Percentiles rank a stretch among this genome's conserved stretches.
Conservation (phyloP, 2,797 vertebrate species). For the Pachyuromys duprasi region DNA sequence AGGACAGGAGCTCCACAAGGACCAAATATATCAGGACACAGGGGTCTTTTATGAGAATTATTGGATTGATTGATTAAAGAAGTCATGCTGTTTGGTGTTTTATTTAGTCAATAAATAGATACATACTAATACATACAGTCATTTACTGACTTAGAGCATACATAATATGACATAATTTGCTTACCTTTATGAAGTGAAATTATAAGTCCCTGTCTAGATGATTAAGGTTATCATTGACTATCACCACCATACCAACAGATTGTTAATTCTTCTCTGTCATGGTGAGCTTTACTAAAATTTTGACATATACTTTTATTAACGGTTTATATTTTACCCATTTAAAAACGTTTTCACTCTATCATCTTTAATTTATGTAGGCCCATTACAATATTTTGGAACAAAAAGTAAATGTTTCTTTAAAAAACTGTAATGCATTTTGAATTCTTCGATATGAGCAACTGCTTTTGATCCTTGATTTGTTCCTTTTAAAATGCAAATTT, state of each 20-base stretch:
- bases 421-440: conserved; percentile 86
- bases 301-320: conserved; percentile 77
- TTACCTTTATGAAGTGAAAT: conserved; percentile 76
- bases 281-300: conserved; percentile 67
- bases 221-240: conserved; percentile 76
- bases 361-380: conserved; percentile 61
- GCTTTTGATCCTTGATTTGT: conserved; percentile 87
- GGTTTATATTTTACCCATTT: conserved; percentile 79
- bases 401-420: conserved; percentile 79
- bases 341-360: conserved; percentile 59
- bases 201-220: conserved; percentile 71
- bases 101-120: conserved; percentile 58
- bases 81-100: conserved; percentile 29
- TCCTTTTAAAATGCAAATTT: conserved; percentile 96
- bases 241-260: conserved; percentile 64
- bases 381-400: conserved; percentile 67
- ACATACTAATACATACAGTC: conserved; percentile 65
- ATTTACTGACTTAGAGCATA: conserved; percentile 70
- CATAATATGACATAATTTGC: conserved; percentile 60
- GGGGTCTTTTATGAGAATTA: no score
- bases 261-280: conserved; percentile 78
- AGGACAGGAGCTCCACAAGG: no score
- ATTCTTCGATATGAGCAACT: conserved; percentile 87
- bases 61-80: conserved; percentile 19
- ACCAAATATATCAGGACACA: no score